Percentiles rank a stretch among this genome's conserved stretches.
phyloP scores from a whole-genome alignment of 2,888 invertebrate genomes.

The Eristalis intricaria region DNA sequence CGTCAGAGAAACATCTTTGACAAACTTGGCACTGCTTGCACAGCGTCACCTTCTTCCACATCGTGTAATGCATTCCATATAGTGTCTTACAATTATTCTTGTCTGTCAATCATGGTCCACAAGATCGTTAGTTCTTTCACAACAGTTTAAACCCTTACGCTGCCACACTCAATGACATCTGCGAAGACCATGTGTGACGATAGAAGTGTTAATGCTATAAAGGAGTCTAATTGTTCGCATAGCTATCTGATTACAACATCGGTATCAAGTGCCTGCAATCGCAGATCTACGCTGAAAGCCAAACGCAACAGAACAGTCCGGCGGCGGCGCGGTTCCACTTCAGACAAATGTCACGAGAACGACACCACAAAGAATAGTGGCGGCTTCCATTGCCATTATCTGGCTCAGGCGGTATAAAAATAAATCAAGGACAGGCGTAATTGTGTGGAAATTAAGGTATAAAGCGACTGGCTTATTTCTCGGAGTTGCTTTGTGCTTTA shows the following conservation, averaged over 20 bases:
- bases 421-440: conserved; percentile 69
- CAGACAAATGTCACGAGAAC: conserved; percentile 53
- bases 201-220: conserved; percentile 19
- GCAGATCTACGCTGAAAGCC: conserved; percentile 38
- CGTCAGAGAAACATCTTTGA: no score
- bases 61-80: background rate
- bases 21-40: no score
- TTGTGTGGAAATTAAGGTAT: conserved; percentile 67
- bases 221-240: conserved; percentile 62
- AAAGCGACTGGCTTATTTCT: conserved; percentile 10
- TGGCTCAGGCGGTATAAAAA: conserved; percentile 51
- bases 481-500: conserved; percentile 34
- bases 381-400: conserved; percentile 51
- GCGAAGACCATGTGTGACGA: background rate
- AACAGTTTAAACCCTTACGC: background rate
- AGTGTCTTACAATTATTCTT: background rate
- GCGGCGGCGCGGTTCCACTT: background rate
- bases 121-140: background rate
- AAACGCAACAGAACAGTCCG: background rate
- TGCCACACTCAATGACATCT: background rate
- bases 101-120: background rate
- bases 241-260: conserved; percentile 56
- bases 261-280: conserved; percentile 26
- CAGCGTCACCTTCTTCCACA: no score
- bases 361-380: background rate